These are phyloP conservation scores for Hydrotaea cyrtoneurina DNA, from an alignment of 2,888 invertebrate genomes.

Conservation along the genomic window DNA sequence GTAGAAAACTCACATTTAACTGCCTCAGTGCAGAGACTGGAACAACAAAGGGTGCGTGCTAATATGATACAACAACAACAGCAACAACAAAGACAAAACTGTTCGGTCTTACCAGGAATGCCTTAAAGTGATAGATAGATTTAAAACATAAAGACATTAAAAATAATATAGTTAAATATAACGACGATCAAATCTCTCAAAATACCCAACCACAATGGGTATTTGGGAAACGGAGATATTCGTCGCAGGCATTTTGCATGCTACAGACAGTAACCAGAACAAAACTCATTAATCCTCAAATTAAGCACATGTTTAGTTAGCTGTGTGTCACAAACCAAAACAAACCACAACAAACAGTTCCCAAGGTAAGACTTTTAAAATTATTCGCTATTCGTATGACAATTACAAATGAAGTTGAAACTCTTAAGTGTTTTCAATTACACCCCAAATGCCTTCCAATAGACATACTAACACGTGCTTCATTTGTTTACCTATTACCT, in stretches of 20 bases:
- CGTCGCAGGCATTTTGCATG: background rate
- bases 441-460: conserved; percentile 28
- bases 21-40: conserved; percentile 82
- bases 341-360: background rate
- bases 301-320: background rate
- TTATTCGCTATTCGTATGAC: background rate
- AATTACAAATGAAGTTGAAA: conserved; percentile 19
- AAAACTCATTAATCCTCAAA: background rate
- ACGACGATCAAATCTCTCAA: background rate
- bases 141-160: background rate
- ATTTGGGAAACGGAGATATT: background rate
- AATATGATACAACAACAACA: conserved; percentile 79
- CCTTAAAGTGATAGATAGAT: conserved; percentile 70
- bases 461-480: conserved; percentile 1
- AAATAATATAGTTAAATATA: background rate
- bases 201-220: background rate
- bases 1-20: conserved; percentile 91
- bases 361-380: conserved; percentile 21
- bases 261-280: background rate
- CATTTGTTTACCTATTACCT: background rate
- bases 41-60: conserved; percentile 79
- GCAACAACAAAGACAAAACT: conserved; percentile 68
- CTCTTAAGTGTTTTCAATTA: background rate
- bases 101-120: conserved; percentile 73
- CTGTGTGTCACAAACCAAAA: conserved; percentile 6